A percentile compares a stretch with the other conserved stretches of the same genome.
phyloP scores from a whole-genome alignment of 2,888 invertebrate genomes.

The Ectropis crepuscularia region DNA sequence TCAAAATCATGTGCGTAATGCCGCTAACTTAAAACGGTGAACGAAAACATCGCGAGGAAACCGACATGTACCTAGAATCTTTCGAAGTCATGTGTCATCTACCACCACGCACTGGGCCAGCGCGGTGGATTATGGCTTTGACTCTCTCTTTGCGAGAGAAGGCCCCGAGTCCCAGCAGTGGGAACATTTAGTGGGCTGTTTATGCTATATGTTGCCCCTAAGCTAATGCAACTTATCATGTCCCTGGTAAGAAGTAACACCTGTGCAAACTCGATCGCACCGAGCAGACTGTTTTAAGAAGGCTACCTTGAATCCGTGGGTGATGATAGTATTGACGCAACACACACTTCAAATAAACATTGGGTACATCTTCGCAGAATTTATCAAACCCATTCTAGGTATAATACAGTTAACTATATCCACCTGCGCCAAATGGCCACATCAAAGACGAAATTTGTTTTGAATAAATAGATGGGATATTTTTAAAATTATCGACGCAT shows the following conservation, averaged over 20 bases:
- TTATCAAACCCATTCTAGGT: background rate
- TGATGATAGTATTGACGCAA: slow-evolving; percentile 12
- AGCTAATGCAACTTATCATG: background rate
- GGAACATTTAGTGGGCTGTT: no score
- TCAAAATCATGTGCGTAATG: no score
- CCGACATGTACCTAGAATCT: no score
- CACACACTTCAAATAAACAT: slow-evolving; percentile 11
- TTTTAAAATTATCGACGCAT: background rate
- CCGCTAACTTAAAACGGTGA: no score
- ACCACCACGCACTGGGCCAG: no score
- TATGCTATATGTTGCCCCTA: no score
- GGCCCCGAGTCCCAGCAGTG: no score
- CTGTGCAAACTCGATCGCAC: slow-evolving; percentile 21
- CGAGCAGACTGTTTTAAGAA: slow-evolving; percentile 14
- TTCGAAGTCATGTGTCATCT: no score
- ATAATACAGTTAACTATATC: background rate
- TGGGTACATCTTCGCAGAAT: slow-evolving; percentile 10
- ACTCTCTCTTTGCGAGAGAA: no score
- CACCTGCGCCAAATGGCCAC: slow-evolving; percentile 12
- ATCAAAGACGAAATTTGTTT: slow-evolving; percentile 12
- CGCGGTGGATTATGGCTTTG: no score
- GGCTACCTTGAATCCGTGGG: slow-evolving; percentile 18
- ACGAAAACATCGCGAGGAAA: no score
- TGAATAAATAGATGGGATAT: background rate
- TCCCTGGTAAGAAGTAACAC: slow-evolving; percentile 12